These are phyloP conservation scores for Eurypyga helias DNA, from an alignment of 2,113 vertebrate genomes.

Conservation along the genomic window DNA sequence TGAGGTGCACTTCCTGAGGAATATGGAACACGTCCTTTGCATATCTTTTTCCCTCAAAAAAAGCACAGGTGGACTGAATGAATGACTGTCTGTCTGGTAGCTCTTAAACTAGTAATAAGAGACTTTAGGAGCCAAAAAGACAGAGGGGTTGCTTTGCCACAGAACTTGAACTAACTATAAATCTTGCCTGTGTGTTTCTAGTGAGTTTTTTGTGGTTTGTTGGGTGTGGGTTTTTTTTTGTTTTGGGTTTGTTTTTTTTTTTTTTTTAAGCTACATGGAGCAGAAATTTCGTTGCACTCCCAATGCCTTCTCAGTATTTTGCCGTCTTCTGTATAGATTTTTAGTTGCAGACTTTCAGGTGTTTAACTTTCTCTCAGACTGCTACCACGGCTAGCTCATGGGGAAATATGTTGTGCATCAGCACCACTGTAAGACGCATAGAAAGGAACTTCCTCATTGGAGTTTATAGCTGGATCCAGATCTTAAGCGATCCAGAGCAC, in stretches of 20 bases:
- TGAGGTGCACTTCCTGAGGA: background rate
- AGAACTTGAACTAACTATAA: background rate
- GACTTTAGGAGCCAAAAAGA: background rate
- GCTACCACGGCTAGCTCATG: background rate
- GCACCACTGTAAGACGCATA: background rate
- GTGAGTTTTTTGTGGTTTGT: fast-evolving
- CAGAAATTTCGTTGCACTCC: background rate
- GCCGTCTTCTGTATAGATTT: background rate
- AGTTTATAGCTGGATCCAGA: background rate
- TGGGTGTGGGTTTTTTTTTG: background rate
- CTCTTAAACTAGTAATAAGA: slow-evolving; percentile 4
- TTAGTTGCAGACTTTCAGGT: background rate
- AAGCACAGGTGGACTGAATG: background rate
- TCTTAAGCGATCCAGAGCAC: background rate
- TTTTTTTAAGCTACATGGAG: background rate
- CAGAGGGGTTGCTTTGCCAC: background rate
- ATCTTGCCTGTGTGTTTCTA: background rate
- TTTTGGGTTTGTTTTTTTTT: background rate
- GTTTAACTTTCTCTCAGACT: background rate
- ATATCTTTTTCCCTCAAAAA: background rate
- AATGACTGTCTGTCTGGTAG: background rate
- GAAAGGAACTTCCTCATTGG: background rate
- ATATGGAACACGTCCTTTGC: slow-evolving; percentile 34
- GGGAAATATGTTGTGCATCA: background rate
- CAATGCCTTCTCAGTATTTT: background rate